phyloP scores from a whole-genome alignment of 2,888 invertebrate species.

The Drosophila dives region DNA sequence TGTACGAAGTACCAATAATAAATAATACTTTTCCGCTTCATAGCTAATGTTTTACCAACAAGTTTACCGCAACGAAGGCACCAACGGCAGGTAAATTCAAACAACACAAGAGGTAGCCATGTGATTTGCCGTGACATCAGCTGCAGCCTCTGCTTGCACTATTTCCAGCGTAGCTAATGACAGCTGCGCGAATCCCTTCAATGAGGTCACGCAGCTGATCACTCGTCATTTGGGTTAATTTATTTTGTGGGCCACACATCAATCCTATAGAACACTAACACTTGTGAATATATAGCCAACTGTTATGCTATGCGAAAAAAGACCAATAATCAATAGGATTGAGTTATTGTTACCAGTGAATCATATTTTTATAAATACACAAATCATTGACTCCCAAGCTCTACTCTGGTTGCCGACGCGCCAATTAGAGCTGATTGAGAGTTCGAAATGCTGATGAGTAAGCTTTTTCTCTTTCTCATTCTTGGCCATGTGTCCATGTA shows the following conservation, averaged over 20 bases:
- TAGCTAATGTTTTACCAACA: background rate
- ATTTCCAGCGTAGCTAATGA: too few species aligned
- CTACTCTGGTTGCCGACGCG: conserved; percentile 58
- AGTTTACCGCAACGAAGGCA: background rate
- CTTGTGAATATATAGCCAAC: conserved; percentile 52
- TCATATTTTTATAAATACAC: too few species aligned
- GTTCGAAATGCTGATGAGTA: conserved; percentile 13
- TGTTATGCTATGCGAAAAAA: background rate
- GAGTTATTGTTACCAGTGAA: too few species aligned
- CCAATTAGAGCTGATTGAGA: conserved; percentile 39
- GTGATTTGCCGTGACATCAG: background rate
- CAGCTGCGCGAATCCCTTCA: conserved; percentile 26
- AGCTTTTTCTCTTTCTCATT: conserved; percentile 18
- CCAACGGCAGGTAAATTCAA: background rate
- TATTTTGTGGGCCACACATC: conserved; percentile 53
- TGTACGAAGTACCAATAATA: background rate
- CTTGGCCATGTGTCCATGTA: conserved; percentile 27
- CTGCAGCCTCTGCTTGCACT: background rate
- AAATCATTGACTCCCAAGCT: conserved; percentile 7
- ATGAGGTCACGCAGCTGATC: conserved; percentile 81
- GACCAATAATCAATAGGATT: too few species aligned
- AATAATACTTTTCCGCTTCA: background rate
- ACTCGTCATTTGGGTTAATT: conserved; percentile 72
- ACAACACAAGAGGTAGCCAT: background rate
- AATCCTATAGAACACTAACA: conserved; percentile 37